Evolutionary conservation across 2,797 vertebrate genomes (phyloP).

Genomic region (Cetoscarus ocellatus): DNA sequence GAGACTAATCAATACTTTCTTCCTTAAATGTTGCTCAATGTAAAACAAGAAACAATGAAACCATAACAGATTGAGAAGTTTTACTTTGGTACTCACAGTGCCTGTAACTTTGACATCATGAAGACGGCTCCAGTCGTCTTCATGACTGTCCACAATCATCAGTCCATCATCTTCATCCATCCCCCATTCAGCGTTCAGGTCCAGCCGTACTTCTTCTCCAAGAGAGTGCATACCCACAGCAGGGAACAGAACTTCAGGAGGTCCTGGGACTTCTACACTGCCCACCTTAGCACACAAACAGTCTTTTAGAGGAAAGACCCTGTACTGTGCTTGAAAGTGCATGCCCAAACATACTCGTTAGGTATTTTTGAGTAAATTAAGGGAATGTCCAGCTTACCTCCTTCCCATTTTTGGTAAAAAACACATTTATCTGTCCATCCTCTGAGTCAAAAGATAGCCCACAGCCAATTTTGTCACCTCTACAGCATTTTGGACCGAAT

Average conservation of each 20-base stretch:
- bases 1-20: no score
- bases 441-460: constrained; percentile 91
- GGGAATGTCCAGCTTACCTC: constrained; percentile 81
- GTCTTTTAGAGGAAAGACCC: no score
- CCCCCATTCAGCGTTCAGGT: constrained; percentile 91
- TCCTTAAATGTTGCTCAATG: background rate
- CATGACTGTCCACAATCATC: constrained; percentile 98
- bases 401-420: constrained; percentile 97
- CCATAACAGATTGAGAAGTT: background rate
- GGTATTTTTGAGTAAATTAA: background rate
- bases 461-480: constrained; percentile 93
- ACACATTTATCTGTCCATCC: constrained; percentile 91
- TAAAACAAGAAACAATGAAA: background rate
- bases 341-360: background rate
- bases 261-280: constrained; percentile 87
- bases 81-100: constrained; percentile 75
- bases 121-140: constrained; percentile 95
- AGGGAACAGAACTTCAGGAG: constrained; percentile 91
- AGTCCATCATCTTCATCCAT: constrained; percentile 90
- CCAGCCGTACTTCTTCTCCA: constrained; percentile 94
- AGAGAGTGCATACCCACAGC: constrained; percentile 95
- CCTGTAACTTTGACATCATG: constrained; percentile 92
- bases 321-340: no score
- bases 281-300: constrained; percentile 85
- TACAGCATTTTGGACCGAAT: constrained; percentile 95